Evolutionary conservation across 2,888 invertebrate species (phyloP), one percentile per base, ranked within the genome.

Genomic region (Bursaphelenchus okinawaensis): DNA sequence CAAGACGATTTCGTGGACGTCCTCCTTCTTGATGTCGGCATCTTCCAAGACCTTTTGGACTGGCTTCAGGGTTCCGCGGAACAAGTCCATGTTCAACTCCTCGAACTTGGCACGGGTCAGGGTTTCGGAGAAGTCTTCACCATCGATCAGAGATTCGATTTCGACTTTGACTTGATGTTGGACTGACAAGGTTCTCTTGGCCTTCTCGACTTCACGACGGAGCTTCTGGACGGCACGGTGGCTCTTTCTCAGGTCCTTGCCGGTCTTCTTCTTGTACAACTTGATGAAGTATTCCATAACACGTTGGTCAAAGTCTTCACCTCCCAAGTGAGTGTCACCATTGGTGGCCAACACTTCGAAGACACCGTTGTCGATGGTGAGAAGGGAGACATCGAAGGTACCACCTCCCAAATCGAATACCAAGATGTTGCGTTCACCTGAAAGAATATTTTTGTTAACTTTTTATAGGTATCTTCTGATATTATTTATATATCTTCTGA

Each of bases 391-490:
- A 85, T 98, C 98, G 83, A 98, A 98, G 73, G 98, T 98, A 85
- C 96, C 98, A 84, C 98, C 98, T 82, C 98, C 96, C 85, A 98
- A 88, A 87, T 98, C 96, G 85, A 96, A 98, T 16, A 98, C 95
- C 58, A 98, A 87, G 22, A 98, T 93, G 83, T 98, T 98, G 87
- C 95, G 94, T 85, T 96, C 96, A 55, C 83, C 77, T 73, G 58
- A 9, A 70, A 69, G 28, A 23, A 2, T 2, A 1, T 4, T 1
- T 40, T 40, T 40, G n/a, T 40, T 40, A 1, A n/a, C 6, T 40
- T n/a, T 40, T 40, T 16, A 40, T 40, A n/a, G 40, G 6, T 40
- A n/a, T n/a, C n/a, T n/a, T n/a, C n/a, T n/a, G n/a, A n/a, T n/a
- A n/a, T n/a, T n/a, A n/a, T n/a, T n/a, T n/a, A n/a, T n/a, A n/a